phyloP scores from a whole-genome alignment of 2,113 vertebrate genomes.

The Chionis minor region DNA sequence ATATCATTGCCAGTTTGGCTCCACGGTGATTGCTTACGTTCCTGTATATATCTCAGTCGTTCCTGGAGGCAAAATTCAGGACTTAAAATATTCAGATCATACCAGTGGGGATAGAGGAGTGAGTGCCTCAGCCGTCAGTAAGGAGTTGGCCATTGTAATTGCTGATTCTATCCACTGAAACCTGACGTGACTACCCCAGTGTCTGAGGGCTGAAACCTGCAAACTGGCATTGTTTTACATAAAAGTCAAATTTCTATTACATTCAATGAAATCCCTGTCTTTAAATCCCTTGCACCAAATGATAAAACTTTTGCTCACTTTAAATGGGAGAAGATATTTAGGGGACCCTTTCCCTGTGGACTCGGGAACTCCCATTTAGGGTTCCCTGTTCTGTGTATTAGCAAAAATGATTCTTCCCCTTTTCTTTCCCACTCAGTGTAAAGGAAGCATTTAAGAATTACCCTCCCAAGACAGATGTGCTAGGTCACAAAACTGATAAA shows the following conservation, averaged over 20 bases:
- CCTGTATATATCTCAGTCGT: neutral
- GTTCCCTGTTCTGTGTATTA: neutral
- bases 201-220: neutral
- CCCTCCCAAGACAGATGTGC: neutral
- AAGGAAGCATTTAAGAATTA: neutral
- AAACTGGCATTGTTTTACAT: neutral
- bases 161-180: neutral
- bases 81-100: neutral
- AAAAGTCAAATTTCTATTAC: neutral
- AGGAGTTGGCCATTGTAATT: neutral
- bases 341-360: neutral
- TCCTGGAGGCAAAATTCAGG: neutral
- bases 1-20: neutral
- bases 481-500: neutral
- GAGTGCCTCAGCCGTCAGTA: neutral
- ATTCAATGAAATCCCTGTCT: neutral
- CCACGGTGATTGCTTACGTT: neutral
- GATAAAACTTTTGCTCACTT: neutral
- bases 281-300: neutral
- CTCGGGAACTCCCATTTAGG: neutral
- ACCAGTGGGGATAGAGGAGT: neutral
- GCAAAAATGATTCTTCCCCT: neutral
- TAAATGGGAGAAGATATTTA: neutral
- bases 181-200: neutral
- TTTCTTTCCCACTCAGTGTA: neutral